Percentiles rank a stretch among this genome's conserved stretches.
phyloP scores from a whole-genome alignment of 2,113 vertebrate genomes.

The Mionectes macconnelli region DNA sequence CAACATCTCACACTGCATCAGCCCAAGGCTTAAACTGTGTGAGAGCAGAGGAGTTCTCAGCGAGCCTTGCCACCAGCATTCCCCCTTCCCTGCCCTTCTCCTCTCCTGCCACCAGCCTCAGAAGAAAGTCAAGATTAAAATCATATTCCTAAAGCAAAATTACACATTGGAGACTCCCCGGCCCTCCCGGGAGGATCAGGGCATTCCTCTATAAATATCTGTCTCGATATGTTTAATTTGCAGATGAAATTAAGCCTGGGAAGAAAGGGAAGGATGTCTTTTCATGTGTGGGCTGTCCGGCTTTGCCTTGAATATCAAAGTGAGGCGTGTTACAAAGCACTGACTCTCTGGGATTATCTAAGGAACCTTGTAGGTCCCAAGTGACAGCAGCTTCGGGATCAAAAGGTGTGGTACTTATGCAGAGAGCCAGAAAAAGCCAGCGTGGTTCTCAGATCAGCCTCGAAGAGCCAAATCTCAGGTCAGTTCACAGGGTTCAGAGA shows the following conservation, averaged over 20 bases:
- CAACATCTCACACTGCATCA: rapidly evolving
- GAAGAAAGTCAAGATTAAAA: conserved; percentile 2
- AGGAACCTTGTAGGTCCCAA: conserved; percentile 40
- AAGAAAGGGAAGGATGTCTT: conserved; percentile 52
- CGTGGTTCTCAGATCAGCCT: background rate
- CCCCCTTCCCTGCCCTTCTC: background rate
- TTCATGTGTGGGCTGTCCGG: conserved; percentile 51
- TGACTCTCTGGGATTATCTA: background rate
- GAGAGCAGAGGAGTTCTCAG: background rate
- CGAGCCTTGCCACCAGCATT: background rate
- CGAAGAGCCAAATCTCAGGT: background rate
- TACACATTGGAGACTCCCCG: background rate
- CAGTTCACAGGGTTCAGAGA: background rate
- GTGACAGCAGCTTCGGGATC: background rate
- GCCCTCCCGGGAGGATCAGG: background rate
- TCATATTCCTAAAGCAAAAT: conserved; percentile 35
- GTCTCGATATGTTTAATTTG: conserved; percentile 49
- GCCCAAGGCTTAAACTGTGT: background rate
- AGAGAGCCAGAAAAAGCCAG: background rate
- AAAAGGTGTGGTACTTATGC: conserved; percentile 39
- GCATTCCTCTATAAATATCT: conserved; percentile 31
- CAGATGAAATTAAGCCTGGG: conserved; percentile 60
- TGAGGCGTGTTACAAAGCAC: background rate
- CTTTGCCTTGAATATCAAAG: conserved; percentile 59
- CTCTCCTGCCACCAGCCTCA: background rate